Evolutionary conservation across 2,113 vertebrate genomes (phyloP).

Genomic region (Thunnus maccoyii): DNA sequence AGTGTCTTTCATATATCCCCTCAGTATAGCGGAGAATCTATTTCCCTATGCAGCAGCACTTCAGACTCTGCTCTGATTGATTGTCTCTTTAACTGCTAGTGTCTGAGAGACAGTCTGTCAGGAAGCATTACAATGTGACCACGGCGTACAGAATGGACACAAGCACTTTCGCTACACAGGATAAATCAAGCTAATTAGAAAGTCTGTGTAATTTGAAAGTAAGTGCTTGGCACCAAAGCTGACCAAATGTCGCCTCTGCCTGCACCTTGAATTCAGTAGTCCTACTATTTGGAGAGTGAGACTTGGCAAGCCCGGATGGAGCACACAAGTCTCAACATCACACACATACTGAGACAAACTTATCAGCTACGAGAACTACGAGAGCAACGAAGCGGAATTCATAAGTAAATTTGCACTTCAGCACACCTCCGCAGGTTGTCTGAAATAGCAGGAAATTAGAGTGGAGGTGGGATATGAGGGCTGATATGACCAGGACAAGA

Average conservation of each 20-base stretch:
- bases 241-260: slow-evolving; percentile 30
- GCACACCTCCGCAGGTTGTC: slow-evolving; percentile 41
- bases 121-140: slow-evolving; percentile 60
- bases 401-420: slow-evolving; percentile 41
- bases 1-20: slow-evolving; percentile 46
- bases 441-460: slow-evolving; percentile 57
- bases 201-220: slow-evolving; percentile 57
- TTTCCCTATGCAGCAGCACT: slow-evolving; percentile 52
- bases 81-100: slow-evolving; percentile 62
- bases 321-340: slow-evolving; percentile 26
- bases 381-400: slow-evolving; percentile 32
- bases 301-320: slow-evolving; percentile 18
- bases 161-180: slow-evolving; percentile 9
- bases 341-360: slow-evolving; percentile 1
- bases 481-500: slow-evolving; percentile 22
- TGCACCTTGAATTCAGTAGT: slow-evolving; percentile 17
- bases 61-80: slow-evolving; percentile 68
- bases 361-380: slow-evolving; percentile 17
- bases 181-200: slow-evolving; percentile 65
- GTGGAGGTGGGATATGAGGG: slow-evolving; percentile 13
- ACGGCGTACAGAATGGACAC: background rate
- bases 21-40: slow-evolving; percentile 40
- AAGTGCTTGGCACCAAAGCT: slow-evolving; percentile 45
- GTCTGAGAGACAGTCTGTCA: slow-evolving; percentile 67
- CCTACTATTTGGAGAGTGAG: slow-evolving; percentile 27